Evolutionary conservation across 2,888 invertebrate genomes (phyloP).

Genomic region (Glyphotaelius pellucidus): DNA sequence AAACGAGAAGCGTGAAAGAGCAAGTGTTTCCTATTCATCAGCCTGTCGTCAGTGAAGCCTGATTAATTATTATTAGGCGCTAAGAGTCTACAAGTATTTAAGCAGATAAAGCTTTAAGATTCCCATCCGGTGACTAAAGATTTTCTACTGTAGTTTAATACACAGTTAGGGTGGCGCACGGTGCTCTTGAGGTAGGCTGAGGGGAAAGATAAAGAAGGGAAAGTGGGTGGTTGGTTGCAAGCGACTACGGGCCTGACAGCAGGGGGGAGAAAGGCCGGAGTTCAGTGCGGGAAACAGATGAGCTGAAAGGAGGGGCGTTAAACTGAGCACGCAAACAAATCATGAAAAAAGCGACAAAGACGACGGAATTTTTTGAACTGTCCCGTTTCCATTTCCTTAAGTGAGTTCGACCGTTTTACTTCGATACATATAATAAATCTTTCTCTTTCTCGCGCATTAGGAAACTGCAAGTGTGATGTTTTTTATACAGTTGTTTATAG

Average conservation of each 20-base stretch:
- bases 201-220: slow-evolving; percentile 4
- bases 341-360: slow-evolving; percentile 62
- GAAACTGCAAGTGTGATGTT: neutral
- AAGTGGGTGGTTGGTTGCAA: slow-evolving; percentile 11
- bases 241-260: neutral
- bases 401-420: slow-evolving; percentile 59
- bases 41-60: slow-evolving; percentile 54
- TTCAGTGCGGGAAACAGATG: slow-evolving; percentile 58
- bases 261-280: slow-evolving; percentile 43
- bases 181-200: slow-evolving; percentile 3
- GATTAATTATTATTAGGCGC: slow-evolving; percentile 63
- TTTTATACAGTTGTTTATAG: neutral
- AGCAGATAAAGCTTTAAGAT: slow-evolving; percentile 59
- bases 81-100: slow-evolving; percentile 59
- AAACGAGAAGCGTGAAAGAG: slow-evolving; percentile 50
- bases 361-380: slow-evolving; percentile 61
- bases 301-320: slow-evolving; percentile 62
- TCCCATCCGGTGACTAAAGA: slow-evolving; percentile 58
- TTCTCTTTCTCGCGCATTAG: neutral
- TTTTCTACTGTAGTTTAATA: slow-evolving; percentile 64
- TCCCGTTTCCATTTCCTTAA: slow-evolving; percentile 59
- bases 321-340: slow-evolving; percentile 66
- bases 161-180: slow-evolving; percentile 25
- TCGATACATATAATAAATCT: slow-evolving; percentile 15
- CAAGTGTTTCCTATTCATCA: slow-evolving; percentile 52